Evolutionary conservation across 1,140 invertebrate species (phyloP).

Genomic region (Aphaenogaster ashmeadi): DNA sequence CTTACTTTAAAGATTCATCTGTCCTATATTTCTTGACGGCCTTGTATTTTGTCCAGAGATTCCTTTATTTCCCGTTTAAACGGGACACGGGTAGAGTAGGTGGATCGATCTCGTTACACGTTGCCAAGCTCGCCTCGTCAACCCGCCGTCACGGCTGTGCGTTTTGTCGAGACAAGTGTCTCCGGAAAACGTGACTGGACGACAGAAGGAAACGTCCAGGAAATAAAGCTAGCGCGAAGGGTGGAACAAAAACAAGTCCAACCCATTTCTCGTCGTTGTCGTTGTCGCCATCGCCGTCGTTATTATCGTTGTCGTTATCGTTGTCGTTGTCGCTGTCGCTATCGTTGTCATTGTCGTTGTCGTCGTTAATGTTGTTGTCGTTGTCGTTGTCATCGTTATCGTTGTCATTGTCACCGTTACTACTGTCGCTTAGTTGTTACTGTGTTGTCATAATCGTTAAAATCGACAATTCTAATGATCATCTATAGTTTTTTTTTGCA

Average conservation of each 20-base stretch:
- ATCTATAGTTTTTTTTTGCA: too few species aligned
- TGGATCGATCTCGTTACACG: constrained; percentile 60
- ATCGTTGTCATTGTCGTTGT: neutral
- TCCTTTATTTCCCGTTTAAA: constrained; percentile 61
- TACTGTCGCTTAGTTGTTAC: too few species aligned
- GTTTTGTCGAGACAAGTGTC: constrained; percentile 69
- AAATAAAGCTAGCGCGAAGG: constrained; percentile 62
- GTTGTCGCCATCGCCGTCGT: neutral
- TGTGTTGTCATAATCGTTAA: too few species aligned
- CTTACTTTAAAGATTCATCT: constrained; percentile 33
- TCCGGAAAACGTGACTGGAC: constrained; percentile 72
- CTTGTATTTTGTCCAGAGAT: constrained; percentile 38
- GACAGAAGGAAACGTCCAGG: constrained; percentile 66
- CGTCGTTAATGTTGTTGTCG: neutral
- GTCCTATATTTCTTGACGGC: neutral
- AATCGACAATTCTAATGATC: too few species aligned
- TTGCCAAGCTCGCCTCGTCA: constrained; percentile 51
- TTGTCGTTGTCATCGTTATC: neutral
- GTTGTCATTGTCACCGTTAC: too few species aligned
- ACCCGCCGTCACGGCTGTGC: constrained; percentile 49
- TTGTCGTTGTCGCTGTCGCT: neutral
- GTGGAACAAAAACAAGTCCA: constrained; percentile 52
- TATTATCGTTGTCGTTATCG: neutral
- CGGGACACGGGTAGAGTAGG: neutral
- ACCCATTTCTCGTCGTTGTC: constrained; percentile 3